A percentile compares a stretch with the other conserved stretches of the same genome.
Evolutionary conservation across 1,140 invertebrate genomes (phyloP).

Genomic region (Drosophila carrolli): DNA sequence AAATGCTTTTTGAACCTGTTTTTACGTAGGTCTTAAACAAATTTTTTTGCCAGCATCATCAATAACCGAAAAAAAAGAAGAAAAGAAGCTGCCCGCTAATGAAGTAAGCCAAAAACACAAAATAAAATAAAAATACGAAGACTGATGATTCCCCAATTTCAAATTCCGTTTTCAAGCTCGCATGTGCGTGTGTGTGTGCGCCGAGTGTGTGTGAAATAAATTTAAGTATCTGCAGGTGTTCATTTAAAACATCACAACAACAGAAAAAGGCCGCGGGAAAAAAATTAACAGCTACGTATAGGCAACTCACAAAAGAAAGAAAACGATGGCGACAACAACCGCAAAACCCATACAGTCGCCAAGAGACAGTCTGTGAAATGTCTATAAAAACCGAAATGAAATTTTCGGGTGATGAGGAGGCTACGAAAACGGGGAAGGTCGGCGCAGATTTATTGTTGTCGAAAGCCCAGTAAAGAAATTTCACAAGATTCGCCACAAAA

Average conservation of each 20-base stretch:
- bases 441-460: constrained; percentile 56
- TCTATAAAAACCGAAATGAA: constrained; percentile 72
- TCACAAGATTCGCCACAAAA: neutral
- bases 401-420: constrained; percentile 22
- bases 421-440: neutral
- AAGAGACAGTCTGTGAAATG: constrained; percentile 59
- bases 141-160: constrained; percentile 80
- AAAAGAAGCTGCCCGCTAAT: constrained; percentile 67
- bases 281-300: constrained; percentile 72
- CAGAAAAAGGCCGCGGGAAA: constrained; percentile 64
- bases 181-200: constrained; percentile 17
- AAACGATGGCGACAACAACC: constrained; percentile 66
- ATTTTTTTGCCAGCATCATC: constrained; percentile 67
- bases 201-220: constrained; percentile 65
- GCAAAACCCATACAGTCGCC: constrained; percentile 28
- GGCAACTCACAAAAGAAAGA: constrained; percentile 70
- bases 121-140: constrained; percentile 31
- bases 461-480: constrained; percentile 23
- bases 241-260: constrained; percentile 81
- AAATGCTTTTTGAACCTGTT: constrained; percentile 48
- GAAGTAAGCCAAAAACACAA: constrained; percentile 59
- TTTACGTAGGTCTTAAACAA: constrained; percentile 26
- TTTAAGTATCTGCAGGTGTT: constrained; percentile 84
- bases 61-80: constrained; percentile 49
- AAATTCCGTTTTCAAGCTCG: constrained; percentile 75